Percentiles rank a stretch among this genome's conserved stretches.
These are phyloP conservation scores for Archegozetes longisetosus DNA, from an alignment of 1,140 invertebrate species.

Conservation along the genomic window DNA sequence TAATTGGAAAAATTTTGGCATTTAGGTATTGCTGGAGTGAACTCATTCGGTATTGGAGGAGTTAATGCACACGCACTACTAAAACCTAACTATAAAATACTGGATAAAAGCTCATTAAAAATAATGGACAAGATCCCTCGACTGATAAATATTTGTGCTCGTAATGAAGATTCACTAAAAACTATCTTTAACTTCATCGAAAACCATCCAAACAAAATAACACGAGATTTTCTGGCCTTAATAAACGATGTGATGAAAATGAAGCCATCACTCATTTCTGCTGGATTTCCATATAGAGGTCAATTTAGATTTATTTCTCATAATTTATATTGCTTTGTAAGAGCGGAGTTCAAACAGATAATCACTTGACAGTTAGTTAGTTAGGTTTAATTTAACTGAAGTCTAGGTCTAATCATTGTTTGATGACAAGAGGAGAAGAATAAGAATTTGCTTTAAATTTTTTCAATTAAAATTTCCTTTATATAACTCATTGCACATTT, in stretches of 20 bases:
- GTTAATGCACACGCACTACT: slow-evolving; percentile 30
- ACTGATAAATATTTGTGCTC: slow-evolving; percentile 9
- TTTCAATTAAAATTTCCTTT: too few species aligned
- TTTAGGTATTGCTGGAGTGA: slow-evolving; percentile 9
- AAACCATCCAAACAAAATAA: slow-evolving; percentile 23
- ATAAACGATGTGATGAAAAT: slow-evolving; percentile 10
- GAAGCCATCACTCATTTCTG: neutral
- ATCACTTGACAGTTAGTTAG: too few species aligned
- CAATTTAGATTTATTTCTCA: neutral
- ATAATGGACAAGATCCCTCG: slow-evolving; percentile 9
- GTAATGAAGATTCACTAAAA: slow-evolving; percentile 26
- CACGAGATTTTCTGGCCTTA: slow-evolving; percentile 15
- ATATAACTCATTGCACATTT: neutral
- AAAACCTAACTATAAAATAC: slow-evolving; percentile 40
- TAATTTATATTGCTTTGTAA: too few species aligned
- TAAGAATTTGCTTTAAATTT: too few species aligned
- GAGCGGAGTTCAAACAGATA: too few species aligned
- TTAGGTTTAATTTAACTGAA: too few species aligned
- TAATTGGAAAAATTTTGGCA: slow-evolving; percentile 30
- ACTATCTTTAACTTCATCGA: slow-evolving; percentile 28
- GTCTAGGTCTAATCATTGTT: too few species aligned
- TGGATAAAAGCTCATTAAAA: slow-evolving; percentile 21
- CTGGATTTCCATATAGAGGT: slow-evolving; percentile 13
- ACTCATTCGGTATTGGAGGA: slow-evolving; percentile 15
- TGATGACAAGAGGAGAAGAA: slow-evolving; percentile 10